Percentiles rank a stretch among this genome's conserved stretches.
phyloP scores from a whole-genome alignment of 2,888 invertebrate species.

The Cosmia pyralina region DNA sequence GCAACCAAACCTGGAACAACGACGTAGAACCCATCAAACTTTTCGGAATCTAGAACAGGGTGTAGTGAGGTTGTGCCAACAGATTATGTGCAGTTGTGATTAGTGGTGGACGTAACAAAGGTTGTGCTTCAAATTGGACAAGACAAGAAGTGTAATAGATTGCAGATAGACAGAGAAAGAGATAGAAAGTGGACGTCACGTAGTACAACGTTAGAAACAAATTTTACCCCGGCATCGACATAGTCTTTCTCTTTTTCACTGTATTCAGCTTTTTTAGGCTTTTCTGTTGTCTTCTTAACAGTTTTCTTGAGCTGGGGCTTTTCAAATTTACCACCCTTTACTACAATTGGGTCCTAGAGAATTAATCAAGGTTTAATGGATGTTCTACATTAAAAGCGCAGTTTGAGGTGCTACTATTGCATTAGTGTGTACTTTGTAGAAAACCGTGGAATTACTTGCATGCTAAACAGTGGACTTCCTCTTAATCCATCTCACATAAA shows the following conservation, averaged over 20 bases:
- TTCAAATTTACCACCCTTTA: slow-evolving; percentile 88
- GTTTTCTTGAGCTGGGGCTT: slow-evolving; percentile 88
- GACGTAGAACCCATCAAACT: slow-evolving; percentile 65
- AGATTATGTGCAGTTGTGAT: slow-evolving; percentile 61
- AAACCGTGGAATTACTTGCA: slow-evolving; percentile 56
- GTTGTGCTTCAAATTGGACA: slow-evolving; percentile 66
- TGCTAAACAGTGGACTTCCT: slow-evolving; percentile 61
- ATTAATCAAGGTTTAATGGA: slow-evolving; percentile 79
- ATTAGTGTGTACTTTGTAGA: slow-evolving; percentile 78
- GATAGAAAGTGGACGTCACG: slow-evolving; percentile 72
- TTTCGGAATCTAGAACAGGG: slow-evolving; percentile 48
- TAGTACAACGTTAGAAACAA: slow-evolving; percentile 68
- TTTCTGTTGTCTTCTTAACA: slow-evolving; percentile 82
- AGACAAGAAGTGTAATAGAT: slow-evolving; percentile 64
- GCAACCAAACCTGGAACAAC: slow-evolving; percentile 67
- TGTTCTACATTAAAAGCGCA: slow-evolving; percentile 74
- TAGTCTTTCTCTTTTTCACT: slow-evolving; percentile 71
- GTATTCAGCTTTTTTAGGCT: slow-evolving; percentile 80
- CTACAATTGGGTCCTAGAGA: slow-evolving; percentile 85
- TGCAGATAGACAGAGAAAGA: slow-evolving; percentile 61
- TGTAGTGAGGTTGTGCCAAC: slow-evolving; percentile 59
- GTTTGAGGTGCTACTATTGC: slow-evolving; percentile 71
- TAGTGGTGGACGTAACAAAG: slow-evolving; percentile 56
- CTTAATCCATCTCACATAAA: slow-evolving; percentile 33
- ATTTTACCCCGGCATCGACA: slow-evolving; percentile 80